These are phyloP conservation scores for Alosa sapidissima DNA, from an alignment of 2,797 vertebrate species.

Conservation along the genomic window DNA sequence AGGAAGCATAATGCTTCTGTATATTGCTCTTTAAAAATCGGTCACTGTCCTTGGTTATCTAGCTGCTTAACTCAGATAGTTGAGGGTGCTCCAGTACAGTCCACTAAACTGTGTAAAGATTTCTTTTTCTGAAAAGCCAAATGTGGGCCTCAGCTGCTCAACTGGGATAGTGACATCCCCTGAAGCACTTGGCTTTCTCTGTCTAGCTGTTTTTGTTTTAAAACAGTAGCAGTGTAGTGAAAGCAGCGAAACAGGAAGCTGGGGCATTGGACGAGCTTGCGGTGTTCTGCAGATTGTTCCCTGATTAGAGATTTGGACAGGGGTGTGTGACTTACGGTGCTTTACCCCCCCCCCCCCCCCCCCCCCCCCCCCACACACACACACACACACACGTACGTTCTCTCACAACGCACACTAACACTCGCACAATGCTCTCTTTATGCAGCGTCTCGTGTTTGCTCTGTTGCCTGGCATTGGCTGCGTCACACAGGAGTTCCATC, in stretches of 20 bases:
- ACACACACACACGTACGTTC: slow-evolving; percentile 32
- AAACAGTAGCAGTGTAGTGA: neutral
- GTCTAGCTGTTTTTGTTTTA: neutral
- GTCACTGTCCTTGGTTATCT: neutral
- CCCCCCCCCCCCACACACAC: slow-evolving; percentile 13
- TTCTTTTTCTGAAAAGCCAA: neutral
- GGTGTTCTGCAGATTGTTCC: slow-evolving; percentile 28
- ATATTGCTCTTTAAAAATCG: neutral
- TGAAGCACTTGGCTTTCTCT: neutral
- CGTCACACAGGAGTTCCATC: slow-evolving; percentile 52
- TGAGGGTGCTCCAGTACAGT: neutral
- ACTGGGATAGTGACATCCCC: neutral
- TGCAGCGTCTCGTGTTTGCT: slow-evolving; percentile 54
- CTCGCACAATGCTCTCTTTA: slow-evolving; percentile 47
- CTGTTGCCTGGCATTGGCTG: slow-evolving; percentile 59
- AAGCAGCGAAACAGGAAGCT: slow-evolving; percentile 2
- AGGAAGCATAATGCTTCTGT: neutral
- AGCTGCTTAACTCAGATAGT: neutral
- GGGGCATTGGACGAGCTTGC: neutral
- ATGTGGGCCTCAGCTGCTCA: neutral
- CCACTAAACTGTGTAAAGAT: neutral
- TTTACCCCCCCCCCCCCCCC: slow-evolving; percentile 23
- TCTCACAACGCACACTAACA: slow-evolving; percentile 40
- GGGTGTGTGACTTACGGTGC: slow-evolving; percentile 25
- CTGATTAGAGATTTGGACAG: slow-evolving; percentile 31